Percentiles rank a stretch among this genome's conserved stretches.
These are phyloP conservation scores for Lepilemur ruficaudatus DNA, from an alignment of 2,797 vertebrate species.

Conservation along the genomic window DNA sequence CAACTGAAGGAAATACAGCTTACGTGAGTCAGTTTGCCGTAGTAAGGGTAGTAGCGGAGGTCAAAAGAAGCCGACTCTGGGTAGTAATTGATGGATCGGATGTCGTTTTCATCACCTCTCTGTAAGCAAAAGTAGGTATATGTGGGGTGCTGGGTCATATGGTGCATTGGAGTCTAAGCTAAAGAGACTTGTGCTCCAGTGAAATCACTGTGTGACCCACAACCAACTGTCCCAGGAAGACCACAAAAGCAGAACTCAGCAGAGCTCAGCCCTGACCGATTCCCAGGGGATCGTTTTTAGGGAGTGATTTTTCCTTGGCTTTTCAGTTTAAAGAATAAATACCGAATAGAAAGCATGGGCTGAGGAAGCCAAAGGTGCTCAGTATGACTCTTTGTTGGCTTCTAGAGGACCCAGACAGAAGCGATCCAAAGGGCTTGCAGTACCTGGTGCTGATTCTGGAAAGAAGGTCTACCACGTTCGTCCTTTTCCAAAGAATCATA, in stretches of 20 bases:
- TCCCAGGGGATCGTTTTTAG: neutral
- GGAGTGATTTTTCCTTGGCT: neutral
- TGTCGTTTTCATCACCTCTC: slow-evolving; percentile 91
- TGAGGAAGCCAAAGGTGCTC: neutral
- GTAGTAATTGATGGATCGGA: slow-evolving; percentile 91
- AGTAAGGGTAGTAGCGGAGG: slow-evolving; percentile 97
- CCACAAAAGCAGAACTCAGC: neutral
- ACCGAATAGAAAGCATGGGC: neutral
- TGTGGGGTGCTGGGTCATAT: neutral
- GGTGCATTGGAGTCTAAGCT: neutral
- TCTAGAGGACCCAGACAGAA: slow-evolving; percentile 13
- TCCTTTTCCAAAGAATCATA: neutral
- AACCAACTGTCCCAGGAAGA: slow-evolving; percentile 18
- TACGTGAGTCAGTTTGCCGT: slow-evolving; percentile 96
- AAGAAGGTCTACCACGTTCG: neutral
- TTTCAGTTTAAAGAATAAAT: slow-evolving; percentile 48
- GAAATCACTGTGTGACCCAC: slow-evolving; percentile 29
- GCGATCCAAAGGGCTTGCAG: neutral
- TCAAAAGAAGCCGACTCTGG: slow-evolving; percentile 92
- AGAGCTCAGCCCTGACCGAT: neutral
- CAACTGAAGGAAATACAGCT: slow-evolving; percentile 81
- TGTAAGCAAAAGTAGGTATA: slow-evolving; percentile 79
- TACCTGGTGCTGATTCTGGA: neutral
- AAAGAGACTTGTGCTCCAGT: neutral
- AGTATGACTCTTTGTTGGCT: neutral